Conservation (phyloP, 2,797 vertebrate species). For the Lycodopsis pacificus region DNA sequence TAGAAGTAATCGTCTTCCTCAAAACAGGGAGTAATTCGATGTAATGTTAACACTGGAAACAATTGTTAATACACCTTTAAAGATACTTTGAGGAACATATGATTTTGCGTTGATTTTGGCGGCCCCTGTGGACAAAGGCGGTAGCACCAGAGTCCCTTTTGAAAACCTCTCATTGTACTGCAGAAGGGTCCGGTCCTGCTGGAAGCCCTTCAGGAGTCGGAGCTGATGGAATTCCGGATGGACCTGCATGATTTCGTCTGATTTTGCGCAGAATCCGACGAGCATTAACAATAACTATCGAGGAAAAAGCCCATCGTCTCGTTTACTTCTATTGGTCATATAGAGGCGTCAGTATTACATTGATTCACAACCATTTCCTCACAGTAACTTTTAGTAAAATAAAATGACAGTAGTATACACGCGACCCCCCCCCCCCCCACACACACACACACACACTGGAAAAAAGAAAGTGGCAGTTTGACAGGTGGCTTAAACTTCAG, state of each 20-base stretch:
- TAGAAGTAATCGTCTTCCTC: too few relatives aligned
- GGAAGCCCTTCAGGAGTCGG: neutral
- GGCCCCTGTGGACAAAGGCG: too few relatives aligned
- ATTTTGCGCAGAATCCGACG: too few relatives aligned
- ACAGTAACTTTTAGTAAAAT: slow-evolving; percentile 13
- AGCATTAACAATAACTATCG: neutral
- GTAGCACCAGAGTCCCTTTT: too few relatives aligned
- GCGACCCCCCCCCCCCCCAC: neutral
- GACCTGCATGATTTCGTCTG: neutral
- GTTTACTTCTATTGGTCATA: neutral
- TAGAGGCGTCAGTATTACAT: neutral
- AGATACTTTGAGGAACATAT: too few relatives aligned
- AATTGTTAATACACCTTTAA: too few relatives aligned
- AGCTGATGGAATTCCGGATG: neutral
- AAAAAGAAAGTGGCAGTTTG: slow-evolving; percentile 28
- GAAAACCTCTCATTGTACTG: too few relatives aligned
- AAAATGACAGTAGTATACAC: neutral
- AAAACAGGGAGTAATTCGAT: too few relatives aligned
- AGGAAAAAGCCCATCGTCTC: neutral
- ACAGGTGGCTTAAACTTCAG: slow-evolving; percentile 55
- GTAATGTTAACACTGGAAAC: too few relatives aligned
- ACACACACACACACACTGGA: neutral
- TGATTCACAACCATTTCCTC: neutral
- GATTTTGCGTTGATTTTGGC: too few relatives aligned
- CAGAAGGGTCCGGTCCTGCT: too few relatives aligned